These are phyloP conservation scores for Esox niger DNA, from an alignment of 2,113 vertebrate genomes.

Conservation along the genomic window DNA sequence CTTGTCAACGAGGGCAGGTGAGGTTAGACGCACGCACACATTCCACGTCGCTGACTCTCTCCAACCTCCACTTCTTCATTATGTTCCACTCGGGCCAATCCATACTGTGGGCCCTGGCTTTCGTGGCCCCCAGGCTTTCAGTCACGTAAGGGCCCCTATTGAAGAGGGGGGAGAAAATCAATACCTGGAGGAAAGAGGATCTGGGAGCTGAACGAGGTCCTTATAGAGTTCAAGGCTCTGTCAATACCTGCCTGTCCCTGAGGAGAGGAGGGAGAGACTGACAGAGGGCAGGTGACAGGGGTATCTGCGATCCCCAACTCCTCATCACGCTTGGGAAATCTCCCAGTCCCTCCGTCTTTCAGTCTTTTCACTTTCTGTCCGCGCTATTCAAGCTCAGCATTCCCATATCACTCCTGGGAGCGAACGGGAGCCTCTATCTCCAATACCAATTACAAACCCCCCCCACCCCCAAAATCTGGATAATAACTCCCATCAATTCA, in stretches of 20 bases:
- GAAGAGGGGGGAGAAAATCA: conserved; percentile 22
- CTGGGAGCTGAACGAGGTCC: conserved; percentile 38
- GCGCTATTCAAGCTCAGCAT: background rate
- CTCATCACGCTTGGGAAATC: conserved; percentile 45
- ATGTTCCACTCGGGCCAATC: conserved; percentile 5
- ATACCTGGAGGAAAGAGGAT: conserved; percentile 30
- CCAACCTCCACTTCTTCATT: conserved; percentile 5
- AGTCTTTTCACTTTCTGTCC: background rate
- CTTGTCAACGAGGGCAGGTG: conserved; percentile 87
- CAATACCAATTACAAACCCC: background rate
- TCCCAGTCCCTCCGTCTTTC: conserved; percentile 4
- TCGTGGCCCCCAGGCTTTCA: conserved; percentile 13
- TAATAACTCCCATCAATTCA: conserved; percentile 21
- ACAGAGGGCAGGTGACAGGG: conserved; percentile 49
- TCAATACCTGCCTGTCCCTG: conserved; percentile 59
- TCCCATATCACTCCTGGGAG: background rate
- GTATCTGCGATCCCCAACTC: background rate
- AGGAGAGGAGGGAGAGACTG: conserved; percentile 41
- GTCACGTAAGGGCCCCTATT: conserved; percentile 34
- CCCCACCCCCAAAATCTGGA: background rate
- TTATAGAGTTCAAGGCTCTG: conserved; percentile 61
- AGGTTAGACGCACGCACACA: conserved; percentile 21
- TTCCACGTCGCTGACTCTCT: conserved; percentile 1
- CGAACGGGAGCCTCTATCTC: too few relatives aligned
- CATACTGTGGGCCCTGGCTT: background rate